Percentiles rank a stretch among this genome's conserved stretches.
Evolutionary conservation across 2,888 invertebrate genomes (phyloP).

Genomic region (Pseudococcus viburni): DNA sequence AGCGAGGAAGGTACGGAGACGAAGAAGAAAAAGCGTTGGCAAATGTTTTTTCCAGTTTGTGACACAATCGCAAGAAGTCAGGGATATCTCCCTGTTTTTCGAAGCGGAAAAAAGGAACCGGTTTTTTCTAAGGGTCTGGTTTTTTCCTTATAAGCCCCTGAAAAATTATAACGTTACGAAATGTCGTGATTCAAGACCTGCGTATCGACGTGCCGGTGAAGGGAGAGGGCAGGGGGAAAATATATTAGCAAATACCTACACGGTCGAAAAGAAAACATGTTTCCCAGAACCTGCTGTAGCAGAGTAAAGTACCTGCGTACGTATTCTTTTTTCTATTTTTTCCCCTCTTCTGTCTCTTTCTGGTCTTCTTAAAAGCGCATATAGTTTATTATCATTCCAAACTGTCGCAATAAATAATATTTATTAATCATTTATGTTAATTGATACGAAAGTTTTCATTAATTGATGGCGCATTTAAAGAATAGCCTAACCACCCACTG

Average conservation of each 20-base stretch:
- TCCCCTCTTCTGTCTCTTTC: not conserved
- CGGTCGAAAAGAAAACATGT: slow-evolving; percentile 43
- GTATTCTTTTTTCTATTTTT: not conserved
- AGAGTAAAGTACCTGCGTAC: slow-evolving; percentile 49
- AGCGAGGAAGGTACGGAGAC: not conserved
- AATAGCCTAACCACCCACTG: slow-evolving; percentile 51
- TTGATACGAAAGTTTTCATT: slow-evolving; percentile 65
- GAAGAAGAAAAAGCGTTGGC: slow-evolving; percentile 39
- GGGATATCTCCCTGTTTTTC: slow-evolving; percentile 52
- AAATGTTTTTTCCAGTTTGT: slow-evolving; percentile 60
- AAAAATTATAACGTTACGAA: slow-evolving; percentile 39
- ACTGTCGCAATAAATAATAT: slow-evolving; percentile 61
- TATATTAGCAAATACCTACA: slow-evolving; percentile 53
- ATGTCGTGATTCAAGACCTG: not conserved
- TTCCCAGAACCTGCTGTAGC: slow-evolving; percentile 48
- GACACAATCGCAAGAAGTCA: slow-evolving; percentile 61
- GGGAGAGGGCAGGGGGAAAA: not conserved
- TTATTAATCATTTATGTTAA: slow-evolving; percentile 64
- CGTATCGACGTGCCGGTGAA: not conserved
- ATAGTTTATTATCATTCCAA: slow-evolving; percentile 32
- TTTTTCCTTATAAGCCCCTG: slow-evolving; percentile 8
- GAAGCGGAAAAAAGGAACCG: slow-evolving; percentile 44
- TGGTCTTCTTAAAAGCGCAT: not conserved
- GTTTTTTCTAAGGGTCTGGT: slow-evolving; percentile 39
- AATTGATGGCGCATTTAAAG: slow-evolving; percentile 60